These are phyloP conservation scores for Gila robusta DNA, from an alignment of 2,797 vertebrate species.

Conservation along the genomic window DNA sequence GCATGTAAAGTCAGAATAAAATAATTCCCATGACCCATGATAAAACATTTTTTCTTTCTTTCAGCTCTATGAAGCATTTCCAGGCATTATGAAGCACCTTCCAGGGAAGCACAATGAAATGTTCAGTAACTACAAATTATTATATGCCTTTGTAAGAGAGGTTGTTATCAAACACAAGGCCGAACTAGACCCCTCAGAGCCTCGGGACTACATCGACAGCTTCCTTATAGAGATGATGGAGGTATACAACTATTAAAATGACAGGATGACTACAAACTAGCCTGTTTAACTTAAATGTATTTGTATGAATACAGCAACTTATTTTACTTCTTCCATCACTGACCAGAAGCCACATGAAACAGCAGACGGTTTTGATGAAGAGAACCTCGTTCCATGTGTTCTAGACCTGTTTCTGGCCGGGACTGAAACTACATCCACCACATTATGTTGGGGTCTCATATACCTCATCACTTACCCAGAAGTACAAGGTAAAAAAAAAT, in stretches of 20 bases:
- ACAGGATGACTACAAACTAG: not conserved
- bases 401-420: slow-evolving; percentile 88
- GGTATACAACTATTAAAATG: slow-evolving; percentile 67
- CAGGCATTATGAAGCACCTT: slow-evolving; percentile 73
- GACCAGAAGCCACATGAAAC: slow-evolving; percentile 40
- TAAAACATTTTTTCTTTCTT: not conserved
- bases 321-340: slow-evolving; percentile 23
- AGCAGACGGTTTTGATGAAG: slow-evolving; percentile 75
- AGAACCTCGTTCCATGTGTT: slow-evolving; percentile 77
- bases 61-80: slow-evolving; percentile 77
- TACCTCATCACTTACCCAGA: slow-evolving; percentile 82
- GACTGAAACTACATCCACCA: slow-evolving; percentile 86
- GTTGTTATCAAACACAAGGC: slow-evolving; percentile 74
- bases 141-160: slow-evolving; percentile 74
- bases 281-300: not conserved
- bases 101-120: slow-evolving; percentile 78
- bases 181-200: slow-evolving; percentile 76
- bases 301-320: not conserved
- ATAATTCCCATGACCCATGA: too few relatives aligned
- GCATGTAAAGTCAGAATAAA: too few relatives aligned
- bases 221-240: slow-evolving; percentile 82
- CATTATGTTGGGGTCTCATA: slow-evolving; percentile 86
- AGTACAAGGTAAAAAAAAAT: slow-evolving; percentile 81
- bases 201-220: slow-evolving; percentile 80
- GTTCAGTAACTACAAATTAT: slow-evolving; percentile 69